Evolutionary conservation across 2,888 invertebrate species (phyloP).

Genomic region (Gastracanthus pulcherrimus): DNA sequence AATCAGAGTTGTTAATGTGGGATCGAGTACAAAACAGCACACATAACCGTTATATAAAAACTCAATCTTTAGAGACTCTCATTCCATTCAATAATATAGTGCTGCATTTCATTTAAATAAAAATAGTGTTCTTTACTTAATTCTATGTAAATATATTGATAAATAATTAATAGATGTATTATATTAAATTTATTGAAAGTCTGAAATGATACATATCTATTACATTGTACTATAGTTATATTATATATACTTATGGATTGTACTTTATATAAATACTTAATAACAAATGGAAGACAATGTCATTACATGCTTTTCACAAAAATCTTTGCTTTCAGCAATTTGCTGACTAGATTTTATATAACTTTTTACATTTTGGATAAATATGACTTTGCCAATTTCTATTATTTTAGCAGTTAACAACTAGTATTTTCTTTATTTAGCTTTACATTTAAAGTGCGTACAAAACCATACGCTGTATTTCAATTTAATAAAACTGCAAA

Average conservation of each 20-base stretch:
- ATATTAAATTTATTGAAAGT: not conserved
- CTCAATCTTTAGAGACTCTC: too few relatives aligned
- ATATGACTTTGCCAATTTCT: not conserved
- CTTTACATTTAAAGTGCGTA: not conserved
- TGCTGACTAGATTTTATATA: not conserved
- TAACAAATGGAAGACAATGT: constrained; percentile 17
- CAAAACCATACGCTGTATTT: too few relatives aligned
- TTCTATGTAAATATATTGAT: too few relatives aligned
- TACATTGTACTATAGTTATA: not conserved
- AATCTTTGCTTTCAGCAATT: not conserved
- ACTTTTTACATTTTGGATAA: not conserved
- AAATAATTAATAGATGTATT: not conserved
- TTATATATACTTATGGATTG: not conserved
- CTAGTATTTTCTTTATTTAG: not conserved
- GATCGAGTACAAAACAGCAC: too few relatives aligned
- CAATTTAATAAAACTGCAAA: too few relatives aligned
- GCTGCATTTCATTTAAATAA: too few relatives aligned
- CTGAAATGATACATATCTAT: not conserved
- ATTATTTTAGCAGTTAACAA: not conserved
- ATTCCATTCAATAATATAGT: too few relatives aligned
- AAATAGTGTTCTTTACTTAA: too few relatives aligned
- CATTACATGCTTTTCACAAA: not conserved
- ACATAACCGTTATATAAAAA: too few relatives aligned
- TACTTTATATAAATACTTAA: not conserved
- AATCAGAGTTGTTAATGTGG: too few relatives aligned